Evolutionary conservation across 2,113 vertebrate species (phyloP).

Genomic region (Cettia cetti): DNA sequence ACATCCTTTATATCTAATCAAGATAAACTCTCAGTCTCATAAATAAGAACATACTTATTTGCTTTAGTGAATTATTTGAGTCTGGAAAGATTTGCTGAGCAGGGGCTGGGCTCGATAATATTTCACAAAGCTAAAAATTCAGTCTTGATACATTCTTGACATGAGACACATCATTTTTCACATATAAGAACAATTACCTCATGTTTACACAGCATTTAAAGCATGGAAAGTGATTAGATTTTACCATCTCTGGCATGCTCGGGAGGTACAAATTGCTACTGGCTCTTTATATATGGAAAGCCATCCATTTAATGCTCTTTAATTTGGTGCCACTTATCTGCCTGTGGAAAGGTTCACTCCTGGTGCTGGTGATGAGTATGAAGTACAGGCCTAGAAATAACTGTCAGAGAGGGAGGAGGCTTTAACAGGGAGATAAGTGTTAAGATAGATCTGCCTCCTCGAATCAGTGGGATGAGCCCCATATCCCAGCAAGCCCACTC

Average conservation of each 20-base stretch:
- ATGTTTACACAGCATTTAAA: slow-evolving; percentile 68
- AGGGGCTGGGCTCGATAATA: slow-evolving; percentile 47
- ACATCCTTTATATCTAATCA: slow-evolving; percentile 60
- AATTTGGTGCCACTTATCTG: slow-evolving; percentile 73
- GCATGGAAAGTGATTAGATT: slow-evolving; percentile 67
- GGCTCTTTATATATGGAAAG: slow-evolving; percentile 53
- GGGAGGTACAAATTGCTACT: slow-evolving; percentile 52
- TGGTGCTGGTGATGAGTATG: slow-evolving; percentile 63
- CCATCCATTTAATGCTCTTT: slow-evolving; percentile 61
- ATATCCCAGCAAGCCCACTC: slow-evolving; percentile 9
- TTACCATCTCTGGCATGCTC: slow-evolving; percentile 30
- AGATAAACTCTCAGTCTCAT: slow-evolving; percentile 68
- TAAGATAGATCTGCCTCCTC: slow-evolving; percentile 31
- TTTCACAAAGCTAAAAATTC: slow-evolving; percentile 64
- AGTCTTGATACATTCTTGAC: slow-evolving; percentile 70
- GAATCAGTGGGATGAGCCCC: slow-evolving; percentile 49
- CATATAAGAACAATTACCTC: slow-evolving; percentile 68
- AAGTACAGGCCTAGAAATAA: slow-evolving; percentile 66
- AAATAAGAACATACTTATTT: slow-evolving; percentile 64
- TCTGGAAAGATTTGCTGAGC: slow-evolving; percentile 58
- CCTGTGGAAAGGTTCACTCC: slow-evolving; percentile 48
- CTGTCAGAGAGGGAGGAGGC: slow-evolving; percentile 52
- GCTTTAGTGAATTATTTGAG: slow-evolving; percentile 61
- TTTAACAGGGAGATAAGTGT: slow-evolving; percentile 60
- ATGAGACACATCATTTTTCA: slow-evolving; percentile 61